These are phyloP conservation scores for Drosophila triauraria DNA, from an alignment of 1,140 invertebrate species.

Conservation along the genomic window DNA sequence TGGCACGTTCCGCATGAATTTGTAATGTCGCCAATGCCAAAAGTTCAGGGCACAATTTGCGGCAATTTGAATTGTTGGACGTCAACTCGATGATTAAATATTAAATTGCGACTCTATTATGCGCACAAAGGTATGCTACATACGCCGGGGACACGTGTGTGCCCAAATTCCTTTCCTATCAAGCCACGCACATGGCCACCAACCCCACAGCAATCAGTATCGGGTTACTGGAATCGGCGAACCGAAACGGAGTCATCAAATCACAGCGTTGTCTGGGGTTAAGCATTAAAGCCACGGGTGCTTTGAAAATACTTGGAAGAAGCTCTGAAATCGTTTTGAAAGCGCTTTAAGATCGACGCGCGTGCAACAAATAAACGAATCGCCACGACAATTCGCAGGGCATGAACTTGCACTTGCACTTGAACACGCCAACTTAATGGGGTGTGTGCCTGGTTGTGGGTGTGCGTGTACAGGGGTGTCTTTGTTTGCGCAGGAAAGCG, in stretches of 20 bases:
- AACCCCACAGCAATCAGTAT: slow-evolving; percentile 26
- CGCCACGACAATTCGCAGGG: slow-evolving; percentile 26
- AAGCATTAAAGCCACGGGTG: slow-evolving; percentile 42
- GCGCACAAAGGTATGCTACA: slow-evolving; percentile 21
- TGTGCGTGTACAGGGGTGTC: slow-evolving; percentile 5
- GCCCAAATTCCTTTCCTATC: neutral
- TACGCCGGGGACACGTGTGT: neutral
- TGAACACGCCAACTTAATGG: slow-evolving; percentile 47
- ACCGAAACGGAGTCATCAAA: slow-evolving; percentile 46
- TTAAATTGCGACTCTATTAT: slow-evolving; percentile 44
- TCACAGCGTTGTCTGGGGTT: slow-evolving; percentile 20
- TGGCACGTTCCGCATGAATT: slow-evolving; percentile 66
- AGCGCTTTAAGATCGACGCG: slow-evolving; percentile 34
- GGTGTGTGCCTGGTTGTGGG: neutral
- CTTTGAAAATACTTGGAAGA: neutral
- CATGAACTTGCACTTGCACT: slow-evolving; percentile 59
- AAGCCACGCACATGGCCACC: slow-evolving; percentile 10
- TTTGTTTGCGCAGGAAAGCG: slow-evolving; percentile 43
- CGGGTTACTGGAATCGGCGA: slow-evolving; percentile 34
- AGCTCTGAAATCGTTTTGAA: neutral
- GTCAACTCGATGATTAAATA: slow-evolving; percentile 46
- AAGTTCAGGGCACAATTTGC: slow-evolving; percentile 54
- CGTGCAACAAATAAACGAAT: slow-evolving; percentile 49
- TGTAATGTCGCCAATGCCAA: slow-evolving; percentile 53
- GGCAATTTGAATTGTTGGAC: slow-evolving; percentile 56